Conservation (phyloP, 2,113 vertebrate species). For the Crocuta crocuta region DNA sequence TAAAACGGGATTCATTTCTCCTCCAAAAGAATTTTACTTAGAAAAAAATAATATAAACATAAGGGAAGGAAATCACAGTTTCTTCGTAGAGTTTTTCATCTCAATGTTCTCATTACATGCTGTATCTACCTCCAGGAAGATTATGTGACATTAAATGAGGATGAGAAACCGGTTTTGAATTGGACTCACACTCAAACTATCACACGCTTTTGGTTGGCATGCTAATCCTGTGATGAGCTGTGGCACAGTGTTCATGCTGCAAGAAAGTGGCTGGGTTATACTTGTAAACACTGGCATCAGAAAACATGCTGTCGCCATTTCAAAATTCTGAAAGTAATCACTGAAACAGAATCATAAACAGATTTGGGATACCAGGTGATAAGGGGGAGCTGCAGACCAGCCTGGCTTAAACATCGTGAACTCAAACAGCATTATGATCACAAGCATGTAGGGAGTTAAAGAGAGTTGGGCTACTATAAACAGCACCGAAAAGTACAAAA, state of each 20-base stretch:
- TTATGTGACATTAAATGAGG: neutral
- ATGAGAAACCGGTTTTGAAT: neutral
- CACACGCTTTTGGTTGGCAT: neutral
- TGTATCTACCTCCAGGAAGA: neutral
- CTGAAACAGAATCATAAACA: neutral
- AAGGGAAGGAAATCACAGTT: neutral
- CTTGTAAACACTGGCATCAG: neutral
- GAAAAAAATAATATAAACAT: neutral
- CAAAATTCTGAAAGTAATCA: neutral
- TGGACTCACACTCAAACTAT: neutral
- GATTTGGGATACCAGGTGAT: neutral
- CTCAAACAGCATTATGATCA: constrained; percentile 62
- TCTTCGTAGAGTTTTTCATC: neutral
- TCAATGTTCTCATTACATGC: neutral
- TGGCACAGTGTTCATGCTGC: neutral
- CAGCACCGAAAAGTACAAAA: constrained; percentile 59
- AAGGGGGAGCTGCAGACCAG: neutral
- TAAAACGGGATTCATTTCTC: constrained; percentile 30
- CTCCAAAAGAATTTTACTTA: neutral
- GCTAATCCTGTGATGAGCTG: neutral
- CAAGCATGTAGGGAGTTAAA: constrained; percentile 2
- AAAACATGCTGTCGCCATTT: neutral
- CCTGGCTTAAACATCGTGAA: constrained; percentile 68
- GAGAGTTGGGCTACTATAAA: constrained; percentile 60
- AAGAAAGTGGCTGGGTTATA: neutral